Percentiles rank a stretch among this genome's conserved stretches.
Evolutionary conservation across 2,888 invertebrate species (phyloP).

Genomic region (Acanthopleura granulata): DNA sequence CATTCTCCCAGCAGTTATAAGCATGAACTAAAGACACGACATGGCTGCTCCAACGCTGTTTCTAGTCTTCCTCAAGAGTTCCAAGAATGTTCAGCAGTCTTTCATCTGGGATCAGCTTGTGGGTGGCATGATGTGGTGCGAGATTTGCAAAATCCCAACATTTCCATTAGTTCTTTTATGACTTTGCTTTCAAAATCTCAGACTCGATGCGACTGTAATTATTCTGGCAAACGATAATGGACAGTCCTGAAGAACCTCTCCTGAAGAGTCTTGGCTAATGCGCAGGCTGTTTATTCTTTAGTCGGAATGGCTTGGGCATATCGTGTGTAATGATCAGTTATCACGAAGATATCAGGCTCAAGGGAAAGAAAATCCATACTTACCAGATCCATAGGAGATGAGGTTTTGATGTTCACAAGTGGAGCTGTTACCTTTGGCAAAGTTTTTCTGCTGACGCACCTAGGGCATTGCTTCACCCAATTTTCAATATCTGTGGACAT

Average conservation of each 20-base stretch:
- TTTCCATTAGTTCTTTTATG: slow-evolving; percentile 28
- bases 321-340: slow-evolving; percentile 19
- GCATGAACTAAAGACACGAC: slow-evolving; percentile 24
- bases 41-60: slow-evolving; percentile 25
- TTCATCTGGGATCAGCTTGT: slow-evolving; percentile 25
- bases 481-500: no score
- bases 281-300: slow-evolving; percentile 28
- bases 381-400: no score
- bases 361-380: no score
- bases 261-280: slow-evolving; percentile 31
- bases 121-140: slow-evolving; percentile 31
- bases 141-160: slow-evolving; percentile 25
- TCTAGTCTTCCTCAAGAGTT: slow-evolving; percentile 26
- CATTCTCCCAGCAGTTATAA: slow-evolving; percentile 30
- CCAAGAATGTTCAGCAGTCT: slow-evolving; percentile 30
- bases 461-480: no score
- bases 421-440: no score
- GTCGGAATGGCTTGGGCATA: slow-evolving; percentile 30
- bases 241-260: slow-evolving; percentile 27
- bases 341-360: no score
- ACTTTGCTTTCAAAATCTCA: slow-evolving; percentile 29
- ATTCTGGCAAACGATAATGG: slow-evolving; percentile 31
- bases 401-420: no score
- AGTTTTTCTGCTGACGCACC: no score
- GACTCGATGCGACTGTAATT: slow-evolving; percentile 30